phyloP scores from a whole-genome alignment of 2,888 invertebrate species.

The Nasonovia ribisnigri region DNA sequence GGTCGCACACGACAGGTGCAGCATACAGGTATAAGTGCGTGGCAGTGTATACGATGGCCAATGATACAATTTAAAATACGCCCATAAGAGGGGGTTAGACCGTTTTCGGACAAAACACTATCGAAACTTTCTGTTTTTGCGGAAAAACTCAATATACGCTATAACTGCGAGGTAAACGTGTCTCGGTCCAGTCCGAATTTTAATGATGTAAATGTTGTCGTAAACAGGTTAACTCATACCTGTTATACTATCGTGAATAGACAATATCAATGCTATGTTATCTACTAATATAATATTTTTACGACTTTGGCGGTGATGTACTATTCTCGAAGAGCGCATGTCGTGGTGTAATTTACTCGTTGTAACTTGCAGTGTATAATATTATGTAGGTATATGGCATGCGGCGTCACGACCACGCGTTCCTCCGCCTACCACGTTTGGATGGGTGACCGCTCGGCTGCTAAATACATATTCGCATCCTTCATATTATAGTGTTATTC shows the following conservation, averaged over 20 bases:
- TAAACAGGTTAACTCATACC: background rate
- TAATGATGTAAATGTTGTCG: background rate
- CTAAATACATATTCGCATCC: background rate
- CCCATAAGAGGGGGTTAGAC: constrained; percentile 41
- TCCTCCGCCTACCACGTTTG: background rate
- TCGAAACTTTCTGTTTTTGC: background rate
- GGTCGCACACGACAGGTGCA: constrained; percentile 26
- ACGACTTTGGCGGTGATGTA: background rate
- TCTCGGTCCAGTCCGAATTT: background rate
- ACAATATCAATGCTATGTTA: background rate
- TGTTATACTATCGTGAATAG: background rate
- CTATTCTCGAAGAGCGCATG: background rate
- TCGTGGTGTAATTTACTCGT: background rate
- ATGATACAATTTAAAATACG: constrained; percentile 54
- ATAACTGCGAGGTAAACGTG: background rate
- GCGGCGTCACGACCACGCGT: background rate
- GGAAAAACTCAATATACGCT: background rate
- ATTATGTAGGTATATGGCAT: no score
- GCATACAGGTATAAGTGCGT: background rate
- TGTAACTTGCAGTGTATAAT: background rate
- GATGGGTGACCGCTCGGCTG: background rate
- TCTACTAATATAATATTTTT: background rate
- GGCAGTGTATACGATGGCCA: constrained; percentile 28
- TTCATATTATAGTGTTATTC: background rate
- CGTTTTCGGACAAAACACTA: constrained; percentile 8